Conservation (phyloP, 64 coral and sea anemone genomes). For the Actinia tenebrosa region DNA sequence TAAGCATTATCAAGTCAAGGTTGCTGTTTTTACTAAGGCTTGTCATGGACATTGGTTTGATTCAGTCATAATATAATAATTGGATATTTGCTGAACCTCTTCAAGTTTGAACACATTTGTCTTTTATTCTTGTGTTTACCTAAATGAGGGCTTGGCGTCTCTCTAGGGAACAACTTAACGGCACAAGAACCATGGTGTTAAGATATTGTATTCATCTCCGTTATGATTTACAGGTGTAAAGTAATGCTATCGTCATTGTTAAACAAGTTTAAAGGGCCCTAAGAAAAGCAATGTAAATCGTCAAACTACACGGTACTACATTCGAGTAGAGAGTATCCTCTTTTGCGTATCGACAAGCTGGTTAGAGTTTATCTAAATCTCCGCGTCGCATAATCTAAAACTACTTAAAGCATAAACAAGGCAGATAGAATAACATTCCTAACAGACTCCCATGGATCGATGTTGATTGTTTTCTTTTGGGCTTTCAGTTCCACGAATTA, state of each 20-base stretch:
- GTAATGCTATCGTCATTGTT: not conserved
- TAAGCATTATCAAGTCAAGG: not conserved
- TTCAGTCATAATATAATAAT: not conserved
- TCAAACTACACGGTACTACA: too few relatives aligned
- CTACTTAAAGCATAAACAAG: not conserved
- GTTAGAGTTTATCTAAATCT: too few relatives aligned
- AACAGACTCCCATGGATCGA: not conserved
- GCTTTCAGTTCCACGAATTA: not conserved
- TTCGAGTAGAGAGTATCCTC: too few relatives aligned
- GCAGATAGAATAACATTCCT: not conserved
- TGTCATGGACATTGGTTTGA: not conserved
- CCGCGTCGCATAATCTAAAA: too few relatives aligned
- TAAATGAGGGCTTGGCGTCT: not conserved
- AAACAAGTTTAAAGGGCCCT: not conserved
- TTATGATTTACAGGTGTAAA: not conserved
- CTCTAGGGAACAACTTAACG: not conserved
- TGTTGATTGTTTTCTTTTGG: not conserved
- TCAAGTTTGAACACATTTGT: not conserved
- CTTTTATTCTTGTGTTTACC: not conserved
- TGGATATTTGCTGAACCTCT: not conserved
- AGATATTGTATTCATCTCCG: not conserved
- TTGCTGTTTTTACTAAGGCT: not conserved
- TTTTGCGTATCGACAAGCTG: too few relatives aligned
- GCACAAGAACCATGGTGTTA: not conserved
- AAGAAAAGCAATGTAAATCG: not conserved